Base-by-base conservation (phyloP, 2,797 vertebrate species). In the Myotis findleyi region DNA sequence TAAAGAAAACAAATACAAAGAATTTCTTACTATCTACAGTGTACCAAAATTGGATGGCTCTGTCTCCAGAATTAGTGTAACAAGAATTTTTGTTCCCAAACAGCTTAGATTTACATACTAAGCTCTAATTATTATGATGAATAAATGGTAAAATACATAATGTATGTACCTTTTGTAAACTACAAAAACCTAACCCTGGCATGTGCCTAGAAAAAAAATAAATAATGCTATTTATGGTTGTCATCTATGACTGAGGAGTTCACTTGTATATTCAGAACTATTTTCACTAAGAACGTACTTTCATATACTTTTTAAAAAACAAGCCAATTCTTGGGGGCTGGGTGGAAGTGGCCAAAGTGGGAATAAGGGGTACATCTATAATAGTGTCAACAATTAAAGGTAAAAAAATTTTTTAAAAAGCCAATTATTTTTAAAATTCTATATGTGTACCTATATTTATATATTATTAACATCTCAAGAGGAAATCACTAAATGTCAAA, bases 391-490 rank as follows among this genome's bases (percentile, higher is more conserved):
- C 16, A 66, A 66, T 36, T 33, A 36, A 33, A 68, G 64, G 16
- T 66, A 66, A 10, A 36, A 66, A 18, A 68, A 66, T 38, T 38
- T 38, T 38, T 38, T 57, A 86, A 81, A 88, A 62, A 81, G 59
- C 30, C 73, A 51, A 47, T 51, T 77, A 66, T 36, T 73, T 75
- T 76, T 2, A 84, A 85, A 92, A 49, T 16, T 69, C 33, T 41
- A n/a, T 20, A 64, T 33, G 23, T 73, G 23, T 30, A 10, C 13
- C 66, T 73, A 47, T 75, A 47, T 41, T 16, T 20, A 79, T 81
- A 51, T 88, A 90, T 14, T 77, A 76, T 68, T 85, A 64, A 88
- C 81, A 91, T 73, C n/a, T 73, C 55, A 80, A 92, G 51, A 85
- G 30, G 7, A 93, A 72, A 87, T 72, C 27, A 82, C 55, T 73